A percentile compares a stretch with the other conserved stretches of the same genome.
Evolutionary conservation across 2,113 vertebrate genomes (phyloP).

Genomic region (Otolemur garnettii): DNA sequence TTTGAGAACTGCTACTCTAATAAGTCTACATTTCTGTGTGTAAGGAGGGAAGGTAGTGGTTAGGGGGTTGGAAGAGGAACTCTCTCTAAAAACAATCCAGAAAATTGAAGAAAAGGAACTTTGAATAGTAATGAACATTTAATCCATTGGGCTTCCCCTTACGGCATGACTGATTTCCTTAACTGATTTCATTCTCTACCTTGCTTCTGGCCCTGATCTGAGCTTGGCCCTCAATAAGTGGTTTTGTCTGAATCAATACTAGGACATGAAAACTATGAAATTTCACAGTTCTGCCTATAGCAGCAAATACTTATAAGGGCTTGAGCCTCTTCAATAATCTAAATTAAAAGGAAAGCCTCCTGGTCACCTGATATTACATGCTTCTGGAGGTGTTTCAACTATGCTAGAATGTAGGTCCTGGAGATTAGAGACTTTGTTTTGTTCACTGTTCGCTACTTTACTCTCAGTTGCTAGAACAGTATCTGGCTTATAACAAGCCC

Average conservation of each 20-base stretch:
- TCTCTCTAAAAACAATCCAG: conserved; percentile 51
- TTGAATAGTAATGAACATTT: conserved; percentile 3
- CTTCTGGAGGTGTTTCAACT: neutral
- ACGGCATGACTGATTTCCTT: conserved; percentile 8
- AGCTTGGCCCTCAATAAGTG: neutral
- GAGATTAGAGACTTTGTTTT: neutral
- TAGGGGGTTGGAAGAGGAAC: neutral
- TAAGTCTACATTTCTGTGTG: neutral
- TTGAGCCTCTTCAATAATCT: neutral
- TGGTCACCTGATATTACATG: neutral
- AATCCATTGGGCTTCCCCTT: conserved; percentile 35
- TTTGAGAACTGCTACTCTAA: conserved; percentile 1
- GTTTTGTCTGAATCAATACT: neutral
- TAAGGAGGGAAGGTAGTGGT: neutral
- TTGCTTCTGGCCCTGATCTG: conserved; percentile 16
- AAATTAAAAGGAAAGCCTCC: neutral
- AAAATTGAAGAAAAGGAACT: neutral
- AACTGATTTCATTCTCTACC: neutral
- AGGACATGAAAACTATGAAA: neutral
- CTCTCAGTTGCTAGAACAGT: neutral
- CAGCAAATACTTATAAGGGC: neutral
- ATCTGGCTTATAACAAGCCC: neutral
- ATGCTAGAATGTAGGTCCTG: neutral
- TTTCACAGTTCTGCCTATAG: neutral
- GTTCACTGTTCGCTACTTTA: conserved; percentile 28